A percentile compares a stretch with the other conserved stretches of the same genome.
phyloP scores from a whole-genome alignment of 2,113 vertebrate genomes.

The Grammatotria lemairii region DNA sequence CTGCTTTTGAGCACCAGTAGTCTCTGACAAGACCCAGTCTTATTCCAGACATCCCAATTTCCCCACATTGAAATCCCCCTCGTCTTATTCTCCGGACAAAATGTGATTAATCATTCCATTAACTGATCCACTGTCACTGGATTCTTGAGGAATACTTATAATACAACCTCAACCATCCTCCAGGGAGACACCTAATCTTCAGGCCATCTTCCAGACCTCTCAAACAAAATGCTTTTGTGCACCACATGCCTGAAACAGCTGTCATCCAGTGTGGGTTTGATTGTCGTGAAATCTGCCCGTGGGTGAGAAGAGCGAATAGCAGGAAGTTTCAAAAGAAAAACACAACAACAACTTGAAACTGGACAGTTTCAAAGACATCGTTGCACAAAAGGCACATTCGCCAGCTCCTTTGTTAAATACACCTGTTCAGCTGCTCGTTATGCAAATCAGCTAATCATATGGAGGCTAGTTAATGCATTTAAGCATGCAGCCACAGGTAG shows the following conservation, averaged over 20 bases:
- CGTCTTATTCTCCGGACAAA: slow-evolving; percentile 27
- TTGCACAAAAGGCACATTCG: neutral
- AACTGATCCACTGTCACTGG: slow-evolving; percentile 39
- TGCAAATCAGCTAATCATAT: neutral
- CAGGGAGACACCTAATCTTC: slow-evolving; percentile 32
- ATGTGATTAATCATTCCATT: slow-evolving; percentile 51
- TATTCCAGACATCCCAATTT: slow-evolving; percentile 23
- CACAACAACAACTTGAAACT: neutral
- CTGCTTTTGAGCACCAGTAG: slow-evolving; percentile 21
- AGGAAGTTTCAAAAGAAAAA: neutral
- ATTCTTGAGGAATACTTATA: slow-evolving; percentile 17
- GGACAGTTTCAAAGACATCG: neutral
- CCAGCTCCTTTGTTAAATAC: neutral
- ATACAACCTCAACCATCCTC: slow-evolving; percentile 16
- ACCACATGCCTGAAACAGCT: slow-evolving; percentile 19
- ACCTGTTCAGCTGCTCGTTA: neutral
- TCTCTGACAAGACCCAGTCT: slow-evolving; percentile 32
- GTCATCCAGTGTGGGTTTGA: slow-evolving; percentile 16
- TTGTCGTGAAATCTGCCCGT: neutral
- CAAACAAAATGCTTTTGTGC: slow-evolving; percentile 20
- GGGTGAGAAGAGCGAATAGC: neutral
- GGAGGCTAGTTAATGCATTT: neutral
- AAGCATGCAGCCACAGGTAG: neutral
- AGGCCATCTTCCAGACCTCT: slow-evolving; percentile 35
- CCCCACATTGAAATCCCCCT: slow-evolving; percentile 3